Evolutionary conservation across 2,113 vertebrate genomes (phyloP).

Genomic region (Micronycteris hirsuta): DNA sequence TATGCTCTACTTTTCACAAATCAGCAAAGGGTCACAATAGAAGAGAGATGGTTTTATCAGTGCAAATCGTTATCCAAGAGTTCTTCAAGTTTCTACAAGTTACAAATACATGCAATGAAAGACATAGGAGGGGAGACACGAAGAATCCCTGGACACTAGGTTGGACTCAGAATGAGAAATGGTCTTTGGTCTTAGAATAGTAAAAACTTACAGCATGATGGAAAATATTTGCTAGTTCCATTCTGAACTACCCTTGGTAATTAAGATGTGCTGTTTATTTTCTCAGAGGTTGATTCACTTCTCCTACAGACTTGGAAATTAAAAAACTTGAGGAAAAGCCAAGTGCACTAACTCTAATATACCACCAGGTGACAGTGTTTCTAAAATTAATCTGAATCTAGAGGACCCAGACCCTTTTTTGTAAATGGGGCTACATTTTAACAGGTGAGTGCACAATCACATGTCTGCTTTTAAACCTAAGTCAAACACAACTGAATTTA

Average conservation of each 20-base stretch:
- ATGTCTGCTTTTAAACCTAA: conserved; percentile 45
- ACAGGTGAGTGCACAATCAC: neutral
- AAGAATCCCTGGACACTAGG: neutral
- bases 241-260: neutral
- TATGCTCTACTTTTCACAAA: neutral
- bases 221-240: neutral
- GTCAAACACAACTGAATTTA: neutral
- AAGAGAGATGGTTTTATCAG: neutral
- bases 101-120: neutral
- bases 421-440: neutral
- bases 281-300: conserved; percentile 13
- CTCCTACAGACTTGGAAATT: neutral
- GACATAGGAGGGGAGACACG: neutral
- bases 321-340: conserved; percentile 21
- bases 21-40: neutral
- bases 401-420: neutral
- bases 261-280: neutral
- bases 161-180: neutral
- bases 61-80: neutral
- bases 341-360: conserved; percentile 26
- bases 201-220: neutral
- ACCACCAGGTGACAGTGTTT: conserved; percentile 74
- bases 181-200: neutral
- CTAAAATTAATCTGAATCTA: conserved; percentile 60
- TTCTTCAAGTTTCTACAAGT: neutral